Evolutionary conservation across 2,888 invertebrate species (phyloP), one percentile per base, ranked within the genome.

Genomic region (Fabriciana adippe): DNA sequence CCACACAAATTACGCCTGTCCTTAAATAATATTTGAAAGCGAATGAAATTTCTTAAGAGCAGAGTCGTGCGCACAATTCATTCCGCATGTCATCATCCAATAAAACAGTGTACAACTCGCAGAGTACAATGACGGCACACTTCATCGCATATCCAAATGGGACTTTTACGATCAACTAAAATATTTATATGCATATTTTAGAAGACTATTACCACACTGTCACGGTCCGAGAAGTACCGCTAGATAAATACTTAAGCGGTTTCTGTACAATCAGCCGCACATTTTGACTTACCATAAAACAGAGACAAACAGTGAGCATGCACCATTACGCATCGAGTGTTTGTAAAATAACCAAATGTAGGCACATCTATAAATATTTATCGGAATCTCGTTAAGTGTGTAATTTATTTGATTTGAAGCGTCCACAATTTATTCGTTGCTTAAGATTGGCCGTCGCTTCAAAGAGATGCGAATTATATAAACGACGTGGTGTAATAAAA

Each of bases 261-360:
- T 84, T 77, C 81, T 72, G 80, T 84, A 86, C 85, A 84, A 86
- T 81, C 77, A 77, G 71, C 73, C 74, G 78, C 78, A 78, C 77
- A 75, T 85, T 81, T 81, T 79, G 84, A 81, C 81, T 83, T 83
- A 83, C 83, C 80, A 81, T 85, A 84, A 82, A 85, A 87, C 80
- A 81, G 66, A 63, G 67, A 84, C 82, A 87, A 88, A 88, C 86
- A 87, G 70, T 82, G 83, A 79, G 81, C 79, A 85, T 81, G 89
- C 86, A 80, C 91, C 90, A 91, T 91, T 92, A 91, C 87, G 77
- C 79, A 74, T 81, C 68, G 76, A 90, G 89, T 90, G 88, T 90
- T 91, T 90, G 89, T 86, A 84, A 87, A 89, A 89, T 89, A 89
- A 85, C 84, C 85, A 85, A 88, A 88, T 81, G 83, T 76, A 76